Conservation (phyloP, 2,113 vertebrate genomes). For the Cygnus atratus region DNA sequence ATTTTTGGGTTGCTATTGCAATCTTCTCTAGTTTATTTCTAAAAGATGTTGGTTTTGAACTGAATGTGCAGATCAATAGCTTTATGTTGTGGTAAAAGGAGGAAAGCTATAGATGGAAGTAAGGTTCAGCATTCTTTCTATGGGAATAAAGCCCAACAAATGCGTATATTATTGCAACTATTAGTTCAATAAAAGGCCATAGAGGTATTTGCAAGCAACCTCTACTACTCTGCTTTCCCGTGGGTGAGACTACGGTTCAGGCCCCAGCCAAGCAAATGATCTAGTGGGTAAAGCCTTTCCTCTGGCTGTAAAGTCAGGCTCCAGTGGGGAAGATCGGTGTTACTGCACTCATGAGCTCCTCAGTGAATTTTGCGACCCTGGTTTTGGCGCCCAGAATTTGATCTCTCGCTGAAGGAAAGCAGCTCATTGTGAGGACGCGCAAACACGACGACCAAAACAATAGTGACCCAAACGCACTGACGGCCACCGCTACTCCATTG, state of each 20-base stretch:
- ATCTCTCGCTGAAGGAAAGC: slow-evolving; percentile 73
- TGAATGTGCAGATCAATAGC: background rate
- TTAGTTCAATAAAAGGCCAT: background rate
- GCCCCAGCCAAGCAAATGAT: background rate
- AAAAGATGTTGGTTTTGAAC: background rate
- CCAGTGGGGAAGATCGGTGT: slow-evolving; percentile 1
- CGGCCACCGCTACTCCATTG: slow-evolving; percentile 68
- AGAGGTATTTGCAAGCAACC: background rate
- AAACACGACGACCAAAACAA: slow-evolving; percentile 74
- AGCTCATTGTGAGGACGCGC: slow-evolving; percentile 58
- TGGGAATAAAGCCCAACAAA: background rate
- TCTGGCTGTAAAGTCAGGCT: background rate
- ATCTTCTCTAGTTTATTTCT: background rate
- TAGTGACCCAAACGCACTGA: slow-evolving; percentile 61
- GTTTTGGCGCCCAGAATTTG: slow-evolving; percentile 60
- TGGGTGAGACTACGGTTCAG: background rate
- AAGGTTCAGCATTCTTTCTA: background rate
- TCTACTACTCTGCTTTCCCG: background rate
- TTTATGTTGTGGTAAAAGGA: background rate
- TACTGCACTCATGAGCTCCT: slow-evolving; percentile 42
- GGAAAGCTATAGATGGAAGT: background rate
- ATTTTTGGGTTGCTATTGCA: background rate
- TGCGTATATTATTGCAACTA: background rate
- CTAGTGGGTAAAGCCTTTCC: slow-evolving; percentile 17
- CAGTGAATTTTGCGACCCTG: slow-evolving; percentile 61